These are phyloP conservation scores for Spodoptera litura DNA, from an alignment of 1,140 invertebrate species.

Conservation along the genomic window DNA sequence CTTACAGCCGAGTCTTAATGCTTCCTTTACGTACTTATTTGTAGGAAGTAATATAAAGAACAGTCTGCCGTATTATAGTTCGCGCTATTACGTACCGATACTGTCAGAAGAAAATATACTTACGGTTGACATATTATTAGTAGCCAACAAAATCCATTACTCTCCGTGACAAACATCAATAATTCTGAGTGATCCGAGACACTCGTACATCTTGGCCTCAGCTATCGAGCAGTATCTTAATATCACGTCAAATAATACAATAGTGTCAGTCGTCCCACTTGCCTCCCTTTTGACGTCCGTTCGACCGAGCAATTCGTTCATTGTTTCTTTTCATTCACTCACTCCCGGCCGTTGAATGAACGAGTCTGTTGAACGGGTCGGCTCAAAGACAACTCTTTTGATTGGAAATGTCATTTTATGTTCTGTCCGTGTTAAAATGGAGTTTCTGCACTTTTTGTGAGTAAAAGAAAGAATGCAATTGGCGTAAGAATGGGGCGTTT, in stretches of 20 bases:
- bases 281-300: slow-evolving; percentile 46
- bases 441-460: slow-evolving; percentile 40
- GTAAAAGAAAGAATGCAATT: slow-evolving; percentile 32
- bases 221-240: slow-evolving; percentile 31
- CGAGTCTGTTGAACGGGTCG: slow-evolving; percentile 48
- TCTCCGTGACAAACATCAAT: slow-evolving; percentile 2
- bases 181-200: slow-evolving; percentile 4
- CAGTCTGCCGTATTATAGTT: too few relatives aligned
- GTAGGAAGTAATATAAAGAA: background rate
- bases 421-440: slow-evolving; percentile 45
- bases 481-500: slow-evolving; percentile 17
- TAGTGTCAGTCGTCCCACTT: slow-evolving; percentile 41
- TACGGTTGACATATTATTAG: background rate
- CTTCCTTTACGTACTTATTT: background rate
- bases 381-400: slow-evolving; percentile 56
- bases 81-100: too few relatives aligned
- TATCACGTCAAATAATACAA: slow-evolving; percentile 45
- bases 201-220: slow-evolving; percentile 12
- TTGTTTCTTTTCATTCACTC: slow-evolving; percentile 57
- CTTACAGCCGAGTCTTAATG: background rate
- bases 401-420: slow-evolving; percentile 54
- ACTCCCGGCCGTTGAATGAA: slow-evolving; percentile 49
- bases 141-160: slow-evolving; percentile 2
- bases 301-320: slow-evolving; percentile 48
- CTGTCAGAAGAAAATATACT: background rate